Evolutionary conservation across 2,888 invertebrate genomes (phyloP).

Genomic region (Orchestes rusci): DNA sequence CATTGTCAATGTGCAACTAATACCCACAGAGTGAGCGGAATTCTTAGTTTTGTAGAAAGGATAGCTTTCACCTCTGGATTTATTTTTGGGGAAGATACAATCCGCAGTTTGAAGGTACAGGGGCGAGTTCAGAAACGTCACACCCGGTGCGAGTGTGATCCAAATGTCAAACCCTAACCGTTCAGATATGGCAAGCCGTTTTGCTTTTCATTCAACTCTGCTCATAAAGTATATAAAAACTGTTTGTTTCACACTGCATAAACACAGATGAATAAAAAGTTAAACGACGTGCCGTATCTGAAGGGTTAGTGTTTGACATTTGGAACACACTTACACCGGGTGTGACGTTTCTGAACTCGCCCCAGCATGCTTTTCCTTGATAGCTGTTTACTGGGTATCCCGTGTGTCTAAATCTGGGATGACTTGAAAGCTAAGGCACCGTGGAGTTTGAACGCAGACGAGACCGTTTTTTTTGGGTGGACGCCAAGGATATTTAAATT

Average conservation of each 20-base stretch:
- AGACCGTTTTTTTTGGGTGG: constrained; percentile 1
- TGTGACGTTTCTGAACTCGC: too few relatives aligned
- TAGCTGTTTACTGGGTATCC: not conserved
- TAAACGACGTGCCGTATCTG: too few relatives aligned
- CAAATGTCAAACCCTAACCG: too few relatives aligned
- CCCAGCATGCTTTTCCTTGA: constrained; percentile 1
- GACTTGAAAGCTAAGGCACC: constrained; percentile 1
- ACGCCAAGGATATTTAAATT: constrained; percentile 1
- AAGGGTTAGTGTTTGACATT: too few relatives aligned
- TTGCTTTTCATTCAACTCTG: too few relatives aligned
- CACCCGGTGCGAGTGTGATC: too few relatives aligned
- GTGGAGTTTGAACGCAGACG: not conserved
- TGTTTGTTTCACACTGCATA: too few relatives aligned
- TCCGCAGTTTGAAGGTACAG: constrained; percentile 1
- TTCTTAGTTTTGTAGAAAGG: constrained; percentile 5
- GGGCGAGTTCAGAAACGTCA: too few relatives aligned
- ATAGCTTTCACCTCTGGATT: constrained; percentile 4
- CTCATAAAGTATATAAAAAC: too few relatives aligned
- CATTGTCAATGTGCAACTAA: constrained; percentile 8
- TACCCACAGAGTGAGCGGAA: constrained; percentile 2
- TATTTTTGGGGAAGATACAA: not conserved
- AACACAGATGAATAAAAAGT: too few relatives aligned
- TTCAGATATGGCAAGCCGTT: too few relatives aligned
- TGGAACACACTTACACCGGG: too few relatives aligned
- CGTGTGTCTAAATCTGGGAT: not conserved